A percentile compares a stretch with the other conserved stretches of the same genome.
Conservation (phyloP, 1,140 invertebrate species). For the Neotoxoptera formosana region DNA sequence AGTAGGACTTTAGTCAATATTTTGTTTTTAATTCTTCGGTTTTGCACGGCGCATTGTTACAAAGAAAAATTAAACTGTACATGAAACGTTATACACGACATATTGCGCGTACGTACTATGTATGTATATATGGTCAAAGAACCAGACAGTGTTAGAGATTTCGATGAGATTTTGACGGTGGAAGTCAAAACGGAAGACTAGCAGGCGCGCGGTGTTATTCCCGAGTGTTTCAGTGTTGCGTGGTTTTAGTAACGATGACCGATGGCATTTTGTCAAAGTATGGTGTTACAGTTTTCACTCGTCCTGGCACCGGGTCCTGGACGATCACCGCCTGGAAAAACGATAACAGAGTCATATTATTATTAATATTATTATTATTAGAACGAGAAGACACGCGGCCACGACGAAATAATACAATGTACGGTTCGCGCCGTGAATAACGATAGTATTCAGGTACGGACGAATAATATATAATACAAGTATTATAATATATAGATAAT, state of each 20-base stretch:
- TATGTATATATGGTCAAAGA: background rate
- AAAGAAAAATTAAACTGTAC: background rate
- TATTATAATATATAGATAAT: too few species aligned
- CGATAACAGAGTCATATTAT: too few species aligned
- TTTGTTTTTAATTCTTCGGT: conserved; percentile 40
- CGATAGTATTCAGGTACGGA: background rate
- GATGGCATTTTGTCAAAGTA: conserved; percentile 56
- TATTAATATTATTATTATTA: background rate
- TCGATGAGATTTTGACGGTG: background rate
- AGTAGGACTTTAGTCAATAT: conserved; percentile 6
- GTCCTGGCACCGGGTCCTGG: conserved; percentile 44
- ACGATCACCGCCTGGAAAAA: conserved; percentile 43
- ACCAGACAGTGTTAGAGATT: conserved; percentile 21
- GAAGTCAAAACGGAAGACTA: background rate
- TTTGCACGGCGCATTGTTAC: background rate
- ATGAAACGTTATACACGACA: background rate
- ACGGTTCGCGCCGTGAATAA: background rate
- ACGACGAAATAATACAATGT: too few species aligned
- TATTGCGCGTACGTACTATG: background rate
- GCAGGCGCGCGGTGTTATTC: conserved; percentile 18
- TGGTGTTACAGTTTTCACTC: conserved; percentile 56
- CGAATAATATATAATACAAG: background rate
- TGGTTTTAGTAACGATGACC: conserved; percentile 42
- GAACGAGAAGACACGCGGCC: background rate
- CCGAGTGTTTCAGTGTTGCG: conserved; percentile 55